Evolutionary conservation across 1,140 invertebrate species (phyloP).

Genomic region (Habropoda laboriosa): DNA sequence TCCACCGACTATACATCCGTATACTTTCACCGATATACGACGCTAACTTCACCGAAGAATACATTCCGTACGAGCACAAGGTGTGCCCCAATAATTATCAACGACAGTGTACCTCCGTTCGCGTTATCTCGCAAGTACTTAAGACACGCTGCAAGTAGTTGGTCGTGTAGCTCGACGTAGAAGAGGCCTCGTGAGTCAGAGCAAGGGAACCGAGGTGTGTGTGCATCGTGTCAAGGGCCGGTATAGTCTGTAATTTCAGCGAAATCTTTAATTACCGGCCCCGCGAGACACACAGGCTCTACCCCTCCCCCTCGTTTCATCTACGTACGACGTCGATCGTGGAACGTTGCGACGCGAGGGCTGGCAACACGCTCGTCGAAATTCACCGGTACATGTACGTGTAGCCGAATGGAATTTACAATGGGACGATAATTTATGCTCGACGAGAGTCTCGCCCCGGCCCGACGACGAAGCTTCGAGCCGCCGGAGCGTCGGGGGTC

Average conservation of each 20-base stretch:
- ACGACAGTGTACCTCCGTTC: no score
- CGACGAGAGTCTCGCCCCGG: constrained; percentile 13
- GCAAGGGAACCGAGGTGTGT: no score
- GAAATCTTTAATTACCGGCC: constrained; percentile 39
- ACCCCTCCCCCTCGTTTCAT: neutral
- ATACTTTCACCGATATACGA: no score
- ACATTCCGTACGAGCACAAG: no score
- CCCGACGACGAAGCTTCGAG: neutral
- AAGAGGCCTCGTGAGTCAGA: neutral
- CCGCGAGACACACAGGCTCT: neutral
- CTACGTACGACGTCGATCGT: constrained; percentile 1
- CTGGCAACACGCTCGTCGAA: neutral
- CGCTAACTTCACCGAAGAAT: no score
- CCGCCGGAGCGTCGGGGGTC: neutral
- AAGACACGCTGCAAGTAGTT: neutral
- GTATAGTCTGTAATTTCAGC: constrained; percentile 23
- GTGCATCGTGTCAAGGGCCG: constrained; percentile 12
- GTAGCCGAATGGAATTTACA: constrained; percentile 36
- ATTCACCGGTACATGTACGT: constrained; percentile 2
- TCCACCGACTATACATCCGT: no score
- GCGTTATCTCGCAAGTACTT: neutral
- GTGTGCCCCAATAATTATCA: no score
- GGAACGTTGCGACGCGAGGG: constrained; percentile 2
- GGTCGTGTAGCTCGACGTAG: neutral
- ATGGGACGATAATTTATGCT: constrained; percentile 41